These are phyloP conservation scores for Drosophila paranaensis DNA, from an alignment of 2,888 invertebrate genomes.

Conservation along the genomic window DNA sequence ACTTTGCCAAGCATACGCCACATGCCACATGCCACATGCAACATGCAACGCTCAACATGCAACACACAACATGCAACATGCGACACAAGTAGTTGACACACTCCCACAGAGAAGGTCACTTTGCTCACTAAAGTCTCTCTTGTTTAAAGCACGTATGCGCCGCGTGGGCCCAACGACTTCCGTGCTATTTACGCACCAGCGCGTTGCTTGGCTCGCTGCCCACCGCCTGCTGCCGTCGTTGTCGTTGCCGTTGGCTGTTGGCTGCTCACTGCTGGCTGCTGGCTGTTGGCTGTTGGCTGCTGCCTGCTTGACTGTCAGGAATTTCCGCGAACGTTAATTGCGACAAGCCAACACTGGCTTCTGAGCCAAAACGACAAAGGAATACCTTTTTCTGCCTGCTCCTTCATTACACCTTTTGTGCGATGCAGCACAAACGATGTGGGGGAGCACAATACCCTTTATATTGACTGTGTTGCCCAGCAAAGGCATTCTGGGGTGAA, in stretches of 20 bases:
- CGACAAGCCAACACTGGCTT: slow-evolving; percentile 71
- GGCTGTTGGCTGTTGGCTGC: neutral
- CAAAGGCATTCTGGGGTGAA: neutral
- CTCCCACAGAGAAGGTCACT: slow-evolving; percentile 27
- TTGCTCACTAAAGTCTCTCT: slow-evolving; percentile 1
- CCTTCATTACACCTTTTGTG: slow-evolving; percentile 60
- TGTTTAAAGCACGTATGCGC: slow-evolving; percentile 69
- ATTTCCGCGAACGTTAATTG: slow-evolving; percentile 80
- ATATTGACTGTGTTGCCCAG: slow-evolving; percentile 2
- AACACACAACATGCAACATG: neutral
- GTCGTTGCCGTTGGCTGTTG: slow-evolving; percentile 13
- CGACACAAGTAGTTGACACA: slow-evolving; percentile 18
- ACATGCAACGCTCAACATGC: slow-evolving; percentile 27
- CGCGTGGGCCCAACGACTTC: slow-evolving; percentile 74
- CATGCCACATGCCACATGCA: slow-evolving; percentile 25
- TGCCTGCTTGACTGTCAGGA: slow-evolving; percentile 61
- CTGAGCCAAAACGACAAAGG: slow-evolving; percentile 56
- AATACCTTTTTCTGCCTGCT: slow-evolving; percentile 57
- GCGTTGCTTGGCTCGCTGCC: slow-evolving; percentile 54
- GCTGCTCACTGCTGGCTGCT: slow-evolving; percentile 5
- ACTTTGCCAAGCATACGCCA: slow-evolving; percentile 22
- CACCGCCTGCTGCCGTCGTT: slow-evolving; percentile 13
- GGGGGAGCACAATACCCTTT: slow-evolving; percentile 12
- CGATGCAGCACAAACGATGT: slow-evolving; percentile 1
- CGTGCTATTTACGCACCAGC: slow-evolving; percentile 75